Conservation (phyloP, 2,888 invertebrate genomes). For the Polia nebulosa region DNA sequence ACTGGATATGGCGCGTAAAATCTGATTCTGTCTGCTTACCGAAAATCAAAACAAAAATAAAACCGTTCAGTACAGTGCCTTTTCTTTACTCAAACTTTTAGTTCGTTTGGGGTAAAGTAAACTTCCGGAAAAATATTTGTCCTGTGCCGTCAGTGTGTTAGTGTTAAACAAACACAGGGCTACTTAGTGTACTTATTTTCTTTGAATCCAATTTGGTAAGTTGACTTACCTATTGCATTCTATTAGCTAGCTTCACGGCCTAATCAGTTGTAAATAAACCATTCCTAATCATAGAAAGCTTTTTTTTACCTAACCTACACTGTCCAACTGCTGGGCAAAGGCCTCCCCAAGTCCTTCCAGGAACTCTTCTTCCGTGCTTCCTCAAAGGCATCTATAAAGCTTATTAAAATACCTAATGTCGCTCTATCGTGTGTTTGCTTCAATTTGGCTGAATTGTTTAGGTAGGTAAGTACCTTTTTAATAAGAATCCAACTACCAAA, state of each 20-base stretch:
- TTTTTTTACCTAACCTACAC: no score
- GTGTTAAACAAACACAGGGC: neutral
- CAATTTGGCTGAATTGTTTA: neutral
- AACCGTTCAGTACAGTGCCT: no score
- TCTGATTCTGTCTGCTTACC: neutral
- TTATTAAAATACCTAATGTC: neutral
- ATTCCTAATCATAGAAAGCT: no score
- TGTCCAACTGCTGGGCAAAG: no score
- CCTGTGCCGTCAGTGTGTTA: neutral
- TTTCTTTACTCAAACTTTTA: neutral
- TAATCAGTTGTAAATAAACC: neutral
- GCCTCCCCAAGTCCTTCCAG: no score
- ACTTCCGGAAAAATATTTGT: neutral
- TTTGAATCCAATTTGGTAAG: neutral
- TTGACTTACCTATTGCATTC: neutral
- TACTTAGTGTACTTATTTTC: neutral
- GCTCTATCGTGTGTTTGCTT: neutral
- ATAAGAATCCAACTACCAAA: neutral
- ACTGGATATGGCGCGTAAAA: conserved; percentile 48
- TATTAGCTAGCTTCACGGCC: neutral
- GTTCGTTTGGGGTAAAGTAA: neutral
- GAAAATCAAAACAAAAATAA: neutral
- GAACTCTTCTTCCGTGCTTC: no score
- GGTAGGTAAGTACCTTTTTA: no score
- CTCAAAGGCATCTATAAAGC: neutral